Conservation (phyloP, 2,888 invertebrate species). For the Epinotia demarniana region DNA sequence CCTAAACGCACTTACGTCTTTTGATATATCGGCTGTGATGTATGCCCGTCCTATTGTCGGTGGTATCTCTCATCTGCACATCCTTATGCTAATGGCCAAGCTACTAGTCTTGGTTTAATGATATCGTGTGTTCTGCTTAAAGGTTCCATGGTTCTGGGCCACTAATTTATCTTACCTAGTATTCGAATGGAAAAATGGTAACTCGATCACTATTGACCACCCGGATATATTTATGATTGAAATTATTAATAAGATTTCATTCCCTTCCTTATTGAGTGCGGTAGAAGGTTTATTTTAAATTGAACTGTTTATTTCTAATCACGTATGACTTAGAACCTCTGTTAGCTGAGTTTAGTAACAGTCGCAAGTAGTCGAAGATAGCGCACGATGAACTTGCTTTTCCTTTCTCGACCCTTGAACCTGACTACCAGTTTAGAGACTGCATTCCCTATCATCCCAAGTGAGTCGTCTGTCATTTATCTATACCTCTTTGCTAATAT, state of each 20-base stretch:
- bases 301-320: too few relatives aligned
- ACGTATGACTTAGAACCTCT: too few relatives aligned
- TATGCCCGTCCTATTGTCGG: slow-evolving; percentile 36
- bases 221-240: too few relatives aligned
- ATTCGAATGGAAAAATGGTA: not conserved
- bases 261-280: too few relatives aligned
- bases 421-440: slow-evolving; percentile 23
- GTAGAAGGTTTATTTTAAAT: too few relatives aligned
- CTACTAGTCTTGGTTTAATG: slow-evolving; percentile 42
- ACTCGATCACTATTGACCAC: too few relatives aligned
- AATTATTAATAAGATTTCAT: too few relatives aligned
- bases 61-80: slow-evolving; percentile 40
- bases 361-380: not conserved
- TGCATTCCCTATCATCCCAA: slow-evolving; percentile 8
- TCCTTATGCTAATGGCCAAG: slow-evolving; percentile 38
- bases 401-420: slow-evolving; percentile 37
- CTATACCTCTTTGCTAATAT: not conserved
- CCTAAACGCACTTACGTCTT: not conserved
- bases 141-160: not conserved
- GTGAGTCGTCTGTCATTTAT: not conserved
- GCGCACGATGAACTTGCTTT: slow-evolving; percentile 28
- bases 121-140: slow-evolving; percentile 5
- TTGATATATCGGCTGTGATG: slow-evolving; percentile 11
- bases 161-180: not conserved
- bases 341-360: not conserved